Evolutionary conservation across 2,113 vertebrate genomes (phyloP), one percentile per base, ranked within the genome.

Genomic region (Bubo bubo): DNA sequence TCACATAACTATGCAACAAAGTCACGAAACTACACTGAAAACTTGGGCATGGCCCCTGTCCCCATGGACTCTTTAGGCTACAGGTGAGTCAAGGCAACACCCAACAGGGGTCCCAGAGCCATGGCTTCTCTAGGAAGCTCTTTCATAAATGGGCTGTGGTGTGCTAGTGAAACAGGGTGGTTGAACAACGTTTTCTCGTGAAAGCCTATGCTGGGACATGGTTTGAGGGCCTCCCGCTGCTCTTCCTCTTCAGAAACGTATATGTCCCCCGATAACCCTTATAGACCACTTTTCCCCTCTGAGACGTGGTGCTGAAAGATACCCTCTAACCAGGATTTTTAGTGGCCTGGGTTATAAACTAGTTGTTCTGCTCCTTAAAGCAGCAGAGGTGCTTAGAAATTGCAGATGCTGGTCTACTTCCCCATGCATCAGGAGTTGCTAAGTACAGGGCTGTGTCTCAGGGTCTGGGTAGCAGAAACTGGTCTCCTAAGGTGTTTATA

Each of bases 11-110:
- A 98, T 70, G 94, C 98, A 79, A 97, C 98, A 80, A 99, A 99
- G 98, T 97, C 98, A 45, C 99, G 99, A 6, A 98, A 98, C 98
- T 99, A 99, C 64, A 97, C 98, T 14, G 99, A 99, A 12, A 99
- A 97, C 34, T 74, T 98, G 60, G 98, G 98, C 12, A 30, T 97
- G 58, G 92, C 93, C 39, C 72, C 98, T 59, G 97, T 93, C 35
- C 96, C 99, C 77, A 91, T 97, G 17, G 99, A 99, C 52, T 98
- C 98, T 53, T 95, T 98, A 97, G 98, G 98, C 67, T 98, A 99
- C 97, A 98, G 99, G 99, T 99, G 94, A 94, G 98, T 86, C 23
- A 75, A 76, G 43, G 50, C 74, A 82, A 11, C 70, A 86, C 10
- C 43, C 59, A 64, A 0, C 2, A 6, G 53, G 74, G 83, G 67